These are phyloP conservation scores for Junonia oenone DNA, from an alignment of 2,888 invertebrate genomes.

Conservation along the genomic window DNA sequence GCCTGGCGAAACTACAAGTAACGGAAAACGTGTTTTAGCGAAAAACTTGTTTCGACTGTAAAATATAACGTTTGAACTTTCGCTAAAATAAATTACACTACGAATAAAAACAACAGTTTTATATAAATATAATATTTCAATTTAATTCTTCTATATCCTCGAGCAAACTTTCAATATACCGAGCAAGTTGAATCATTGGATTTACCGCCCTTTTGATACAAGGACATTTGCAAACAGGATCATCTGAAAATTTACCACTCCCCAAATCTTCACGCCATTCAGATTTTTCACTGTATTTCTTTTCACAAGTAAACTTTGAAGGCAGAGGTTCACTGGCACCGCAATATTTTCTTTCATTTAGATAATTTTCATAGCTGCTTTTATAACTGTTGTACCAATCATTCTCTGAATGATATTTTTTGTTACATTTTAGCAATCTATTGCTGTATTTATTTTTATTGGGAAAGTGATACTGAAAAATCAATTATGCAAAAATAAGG, in stretches of 20 bases:
- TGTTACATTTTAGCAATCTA: slow-evolving; percentile 20
- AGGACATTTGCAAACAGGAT: slow-evolving; percentile 32
- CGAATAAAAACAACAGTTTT: no score
- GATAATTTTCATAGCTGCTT: slow-evolving; percentile 30
- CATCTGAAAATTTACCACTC: slow-evolving; percentile 11
- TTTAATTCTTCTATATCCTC: slow-evolving; percentile 43
- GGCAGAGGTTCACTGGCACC: slow-evolving; percentile 43
- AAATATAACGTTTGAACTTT: no score
- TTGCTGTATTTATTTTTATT: slow-evolving; percentile 11
- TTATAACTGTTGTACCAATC: slow-evolving; percentile 35
- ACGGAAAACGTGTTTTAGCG: no score
- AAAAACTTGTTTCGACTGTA: no score
- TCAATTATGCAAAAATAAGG: no score
- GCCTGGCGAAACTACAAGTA: no score
- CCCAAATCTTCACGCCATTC: slow-evolving; percentile 35
- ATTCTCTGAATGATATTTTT: slow-evolving; percentile 38
- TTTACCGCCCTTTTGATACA: slow-evolving; percentile 40
- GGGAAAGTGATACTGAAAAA: slow-evolving; percentile 28
- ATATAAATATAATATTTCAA: no score
- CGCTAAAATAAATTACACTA: no score
- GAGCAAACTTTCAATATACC: slow-evolving; percentile 51
- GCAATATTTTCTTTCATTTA: slow-evolving; percentile 24
- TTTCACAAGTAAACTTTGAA: slow-evolving; percentile 26
- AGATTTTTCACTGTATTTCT: slow-evolving; percentile 26
- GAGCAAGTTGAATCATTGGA: slow-evolving; percentile 55